These are phyloP conservation scores for Chloroceryle inda DNA, from an alignment of 2,797 vertebrate species.

Conservation along the genomic window DNA sequence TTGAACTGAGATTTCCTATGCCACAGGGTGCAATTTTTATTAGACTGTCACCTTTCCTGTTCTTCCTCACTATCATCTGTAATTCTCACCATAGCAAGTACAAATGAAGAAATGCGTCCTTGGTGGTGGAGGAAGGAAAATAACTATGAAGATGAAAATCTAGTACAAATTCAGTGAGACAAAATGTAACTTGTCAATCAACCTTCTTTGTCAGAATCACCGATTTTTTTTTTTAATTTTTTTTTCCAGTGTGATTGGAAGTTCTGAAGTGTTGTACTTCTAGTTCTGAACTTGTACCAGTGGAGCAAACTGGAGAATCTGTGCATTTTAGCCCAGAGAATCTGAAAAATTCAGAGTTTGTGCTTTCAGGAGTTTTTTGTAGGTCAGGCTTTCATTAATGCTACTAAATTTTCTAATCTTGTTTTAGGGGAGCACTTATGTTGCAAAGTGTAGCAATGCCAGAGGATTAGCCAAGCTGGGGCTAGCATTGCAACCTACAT, in stretches of 20 bases:
- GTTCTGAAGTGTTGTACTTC: neutral
- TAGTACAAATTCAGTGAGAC: neutral
- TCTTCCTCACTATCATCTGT: neutral
- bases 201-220: neutral
- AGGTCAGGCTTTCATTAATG: conserved; percentile 23
- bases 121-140: neutral
- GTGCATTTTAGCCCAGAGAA: neutral
- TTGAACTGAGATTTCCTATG: neutral
- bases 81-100: neutral
- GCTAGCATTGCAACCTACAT: neutral
- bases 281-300: neutral
- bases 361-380: conserved; percentile 11
- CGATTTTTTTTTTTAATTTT: neutral
- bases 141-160: neutral
- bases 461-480: neutral
- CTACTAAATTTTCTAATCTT: conserved; percentile 31
- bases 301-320: neutral
- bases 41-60: neutral
- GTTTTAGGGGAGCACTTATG: conserved; percentile 21
- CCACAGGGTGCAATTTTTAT: neutral
- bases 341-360: neutral
- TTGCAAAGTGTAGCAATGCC: conserved; percentile 10
- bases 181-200: neutral
- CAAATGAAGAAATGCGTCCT: neutral
- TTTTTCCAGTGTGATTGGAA: neutral